These are phyloP conservation scores for Eonycteris spelaea DNA, from an alignment of 2,113 vertebrate genomes.

Conservation along the genomic window DNA sequence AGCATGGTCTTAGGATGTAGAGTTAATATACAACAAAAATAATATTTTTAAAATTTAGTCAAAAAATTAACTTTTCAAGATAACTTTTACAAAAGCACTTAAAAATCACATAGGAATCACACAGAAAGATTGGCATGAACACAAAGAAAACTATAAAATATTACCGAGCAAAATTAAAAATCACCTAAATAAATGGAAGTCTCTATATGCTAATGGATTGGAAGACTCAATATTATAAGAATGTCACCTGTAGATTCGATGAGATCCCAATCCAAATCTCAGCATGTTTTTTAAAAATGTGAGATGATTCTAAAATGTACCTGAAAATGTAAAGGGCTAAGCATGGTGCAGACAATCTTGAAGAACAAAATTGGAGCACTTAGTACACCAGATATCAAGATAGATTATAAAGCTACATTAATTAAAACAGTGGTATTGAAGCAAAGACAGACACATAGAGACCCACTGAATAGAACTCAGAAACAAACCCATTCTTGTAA, in stretches of 20 bases:
- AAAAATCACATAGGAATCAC: neutral
- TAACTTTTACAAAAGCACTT: neutral
- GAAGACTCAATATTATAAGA: neutral
- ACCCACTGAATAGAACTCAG: neutral
- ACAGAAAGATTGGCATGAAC: neutral
- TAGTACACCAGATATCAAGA: neutral
- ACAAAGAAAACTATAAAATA: conserved; percentile 11
- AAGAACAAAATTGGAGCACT: neutral
- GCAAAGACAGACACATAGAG: neutral
- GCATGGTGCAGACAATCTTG: neutral
- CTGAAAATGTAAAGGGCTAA: neutral
- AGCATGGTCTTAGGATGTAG: neutral
- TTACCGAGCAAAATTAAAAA: neutral
- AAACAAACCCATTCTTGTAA: neutral
- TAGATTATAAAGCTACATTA: neutral
- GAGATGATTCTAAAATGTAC: neutral
- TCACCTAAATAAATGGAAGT: neutral
- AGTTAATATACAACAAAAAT: neutral
- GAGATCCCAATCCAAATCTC: neutral
- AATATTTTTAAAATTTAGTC: neutral
- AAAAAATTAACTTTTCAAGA: neutral
- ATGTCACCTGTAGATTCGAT: neutral
- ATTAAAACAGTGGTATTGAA: neutral
- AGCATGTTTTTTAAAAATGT: neutral
- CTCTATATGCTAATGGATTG: neutral